Evolutionary conservation across 2,113 vertebrate species (phyloP).

Genomic region (Rattus norvegicus): GRCr8 NC_086024.1:92142501-92143000

Average conservation of each 20-base stretch:
- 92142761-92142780: not conserved
- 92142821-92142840: not conserved
- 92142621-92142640: constrained; percentile 6
- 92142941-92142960: not conserved
- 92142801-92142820: not conserved
- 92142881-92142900: not conserved
- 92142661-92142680: constrained; percentile 22
- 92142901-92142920: constrained; percentile 1
- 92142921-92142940: constrained; percentile 40
- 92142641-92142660: not conserved
- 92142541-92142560: constrained; percentile 50
- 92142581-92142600: not conserved
- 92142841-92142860: not conserved
- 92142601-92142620: not conserved
- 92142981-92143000: not conserved
- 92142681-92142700: constrained; percentile 31
- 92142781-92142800: constrained; percentile 3
- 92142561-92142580: not conserved
- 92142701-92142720: not conserved
- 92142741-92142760: not conserved
- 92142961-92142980: not conserved
- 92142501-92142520: not conserved
- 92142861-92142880: not conserved
- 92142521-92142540: not conserved
- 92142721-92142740: constrained; percentile 5